phyloP scores from a whole-genome alignment of 2,113 vertebrate species.

The Hemicordylus capensis region DNA sequence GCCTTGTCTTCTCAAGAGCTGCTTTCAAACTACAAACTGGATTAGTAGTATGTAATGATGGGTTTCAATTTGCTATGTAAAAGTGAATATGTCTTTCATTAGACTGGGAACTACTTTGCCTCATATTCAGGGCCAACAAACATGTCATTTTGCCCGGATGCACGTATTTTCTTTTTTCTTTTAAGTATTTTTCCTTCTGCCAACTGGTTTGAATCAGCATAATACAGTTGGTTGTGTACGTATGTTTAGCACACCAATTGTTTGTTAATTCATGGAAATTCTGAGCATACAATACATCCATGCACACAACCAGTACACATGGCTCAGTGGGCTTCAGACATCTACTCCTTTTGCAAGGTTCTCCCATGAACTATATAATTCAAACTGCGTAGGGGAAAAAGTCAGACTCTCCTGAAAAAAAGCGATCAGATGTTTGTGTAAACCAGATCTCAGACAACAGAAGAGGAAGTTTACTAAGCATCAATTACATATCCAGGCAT shows the following conservation, averaged over 20 bases:
- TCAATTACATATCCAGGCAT: neutral
- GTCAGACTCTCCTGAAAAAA: neutral
- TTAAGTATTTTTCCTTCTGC: neutral
- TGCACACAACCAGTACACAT: neutral
- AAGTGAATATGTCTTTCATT: neutral
- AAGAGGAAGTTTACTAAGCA: neutral
- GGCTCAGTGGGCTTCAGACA: too few species aligned
- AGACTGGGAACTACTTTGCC: neutral
- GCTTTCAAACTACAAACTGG: too few species aligned
- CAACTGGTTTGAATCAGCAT: neutral
- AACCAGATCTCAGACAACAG: neutral
- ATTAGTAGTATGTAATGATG: neutral
- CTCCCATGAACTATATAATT: neutral
- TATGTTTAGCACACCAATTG: neutral
- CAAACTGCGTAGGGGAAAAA: neutral
- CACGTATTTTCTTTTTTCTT: neutral
- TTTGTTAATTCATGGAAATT: neutral
- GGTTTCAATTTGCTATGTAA: neutral
- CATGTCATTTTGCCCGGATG: neutral
- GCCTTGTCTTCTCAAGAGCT: too few species aligned
- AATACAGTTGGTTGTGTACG: neutral
- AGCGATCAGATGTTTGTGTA: neutral
- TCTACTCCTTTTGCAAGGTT: too few species aligned
- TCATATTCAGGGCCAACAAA: neutral
- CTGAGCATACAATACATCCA: neutral